A percentile compares a stretch with the other conserved stretches of the same genome.
phyloP scores from a whole-genome alignment of 2,797 vertebrate genomes.

The Gambelia wislizenii region DNA sequence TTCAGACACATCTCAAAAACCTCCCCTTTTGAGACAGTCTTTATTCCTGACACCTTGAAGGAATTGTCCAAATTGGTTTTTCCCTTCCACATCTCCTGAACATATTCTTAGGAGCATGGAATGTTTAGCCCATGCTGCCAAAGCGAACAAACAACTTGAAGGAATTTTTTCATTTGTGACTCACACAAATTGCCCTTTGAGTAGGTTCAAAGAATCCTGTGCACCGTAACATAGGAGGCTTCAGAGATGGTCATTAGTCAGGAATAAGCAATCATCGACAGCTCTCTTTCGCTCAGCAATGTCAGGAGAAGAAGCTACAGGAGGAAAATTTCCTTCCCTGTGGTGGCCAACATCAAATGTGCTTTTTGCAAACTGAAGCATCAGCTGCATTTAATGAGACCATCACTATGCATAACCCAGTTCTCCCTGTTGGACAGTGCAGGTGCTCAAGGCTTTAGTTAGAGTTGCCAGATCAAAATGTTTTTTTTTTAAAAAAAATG shows the following conservation, averaged over 20 bases:
- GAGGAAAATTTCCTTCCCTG: not conserved
- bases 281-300: not conserved
- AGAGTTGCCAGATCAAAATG: conserved; percentile 1
- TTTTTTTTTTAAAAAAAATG: not conserved
- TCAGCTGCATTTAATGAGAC: conserved; percentile 29
- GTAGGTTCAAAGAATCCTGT: not conserved
- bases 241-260: conserved; percentile 1
- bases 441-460: conserved; percentile 1
- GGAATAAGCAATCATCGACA: not conserved
- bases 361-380: conserved; percentile 23
- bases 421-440: not conserved
- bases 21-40: not conserved
- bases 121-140: not conserved
- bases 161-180: not conserved
- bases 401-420: conserved; percentile 3
- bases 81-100: not conserved
- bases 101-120: not conserved
- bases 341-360: conserved; percentile 8
- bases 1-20: not conserved
- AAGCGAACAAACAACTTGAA: not conserved
- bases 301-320: conserved; percentile 1
- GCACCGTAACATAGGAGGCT: not conserved
- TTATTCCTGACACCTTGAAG: not conserved
- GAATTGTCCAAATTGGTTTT: not conserved
- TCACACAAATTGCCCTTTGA: not conserved